Evolutionary conservation across 2,797 vertebrate species (phyloP), one percentile per base, ranked within the genome.

Genomic region (Cyclopterus lumpus): DNA sequence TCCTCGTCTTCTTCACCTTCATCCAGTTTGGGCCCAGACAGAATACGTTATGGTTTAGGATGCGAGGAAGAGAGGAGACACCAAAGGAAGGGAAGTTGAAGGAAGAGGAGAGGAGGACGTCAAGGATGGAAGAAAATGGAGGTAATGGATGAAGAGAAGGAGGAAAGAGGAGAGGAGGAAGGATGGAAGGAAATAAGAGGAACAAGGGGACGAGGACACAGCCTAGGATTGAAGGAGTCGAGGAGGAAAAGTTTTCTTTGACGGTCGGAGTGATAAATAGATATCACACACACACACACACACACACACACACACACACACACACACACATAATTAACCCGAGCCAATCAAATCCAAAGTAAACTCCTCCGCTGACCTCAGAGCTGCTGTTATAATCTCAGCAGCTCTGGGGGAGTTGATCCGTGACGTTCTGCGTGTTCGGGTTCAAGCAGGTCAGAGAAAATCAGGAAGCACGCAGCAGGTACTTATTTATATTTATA

Each of bases 281-380:
- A 59, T 15, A 10, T 15, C 71, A 30, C 71, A 55, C 51, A 53
- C 51, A 53, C 51, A 53, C 51, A 53, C 18, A 42, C 71, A 44
- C 48, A 44, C 51, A 20, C 20, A 24, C 62, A 36, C 44, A 40
- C 55, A 40, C 71, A 38, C 57, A 44, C 54, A 16, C 62, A 68
- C 36, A 38, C 36, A 11, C 36, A 38, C 36, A 38, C 10, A 1
- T 75, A 77, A 87, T 84, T 84, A 87, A 84, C 73, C 73, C 18
- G 10, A 69, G 44, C 63, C 61, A 26, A 69, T 84, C 71, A 63
- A 57, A 77, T 77, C 66, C 62, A 57, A 40, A 71, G 15, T 48
- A 42, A 66, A 54, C 64, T 70, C 26, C 14, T 4, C 8, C 2
- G 0, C 16, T 48, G 77, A 77, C 73, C 15, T 32, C 1, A 3